Conservation (phyloP, 2,888 invertebrate species). For the Idaea biselata region DNA sequence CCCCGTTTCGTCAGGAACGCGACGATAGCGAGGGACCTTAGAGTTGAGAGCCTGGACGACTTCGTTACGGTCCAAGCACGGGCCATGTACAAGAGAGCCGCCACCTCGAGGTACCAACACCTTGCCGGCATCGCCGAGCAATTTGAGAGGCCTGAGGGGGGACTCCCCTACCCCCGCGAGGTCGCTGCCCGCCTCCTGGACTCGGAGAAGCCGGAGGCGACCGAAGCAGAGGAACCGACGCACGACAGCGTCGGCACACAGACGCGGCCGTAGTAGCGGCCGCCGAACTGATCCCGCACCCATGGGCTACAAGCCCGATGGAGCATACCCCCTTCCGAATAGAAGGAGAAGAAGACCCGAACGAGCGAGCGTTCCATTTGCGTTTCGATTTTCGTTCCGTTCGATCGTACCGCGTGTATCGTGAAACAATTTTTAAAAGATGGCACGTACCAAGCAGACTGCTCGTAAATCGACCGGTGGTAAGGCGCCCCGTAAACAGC, state of each 20-base stretch:
- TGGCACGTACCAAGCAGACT: slow-evolving; percentile 91
- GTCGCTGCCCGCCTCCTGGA: background rate
- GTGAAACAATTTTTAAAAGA: background rate
- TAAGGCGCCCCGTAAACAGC: slow-evolving; percentile 93
- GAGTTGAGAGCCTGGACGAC: slow-evolving; percentile 5
- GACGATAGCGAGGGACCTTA: slow-evolving; percentile 8
- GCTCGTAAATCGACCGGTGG: slow-evolving; percentile 95
- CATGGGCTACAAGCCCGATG: background rate
- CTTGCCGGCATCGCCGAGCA: slow-evolving; percentile 2
- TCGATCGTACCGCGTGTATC: too few species aligned
- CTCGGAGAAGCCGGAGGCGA: background rate
- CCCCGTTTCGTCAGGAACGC: slow-evolving; percentile 12
- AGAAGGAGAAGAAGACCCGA: background rate
- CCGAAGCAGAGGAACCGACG: background rate
- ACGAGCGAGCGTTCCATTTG: background rate
- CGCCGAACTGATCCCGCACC: background rate
- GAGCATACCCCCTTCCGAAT: background rate
- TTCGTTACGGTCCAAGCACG: slow-evolving; percentile 2
- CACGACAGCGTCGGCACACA: background rate
- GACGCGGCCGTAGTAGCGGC: background rate
- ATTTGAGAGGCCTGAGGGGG: background rate
- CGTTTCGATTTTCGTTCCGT: too few species aligned
- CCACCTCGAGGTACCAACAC: slow-evolving; percentile 4
- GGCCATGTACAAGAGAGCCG: slow-evolving; percentile 6
- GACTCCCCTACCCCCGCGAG: background rate